Conservation (phyloP, 2,888 invertebrate species). For the Philereme transversata region DNA sequence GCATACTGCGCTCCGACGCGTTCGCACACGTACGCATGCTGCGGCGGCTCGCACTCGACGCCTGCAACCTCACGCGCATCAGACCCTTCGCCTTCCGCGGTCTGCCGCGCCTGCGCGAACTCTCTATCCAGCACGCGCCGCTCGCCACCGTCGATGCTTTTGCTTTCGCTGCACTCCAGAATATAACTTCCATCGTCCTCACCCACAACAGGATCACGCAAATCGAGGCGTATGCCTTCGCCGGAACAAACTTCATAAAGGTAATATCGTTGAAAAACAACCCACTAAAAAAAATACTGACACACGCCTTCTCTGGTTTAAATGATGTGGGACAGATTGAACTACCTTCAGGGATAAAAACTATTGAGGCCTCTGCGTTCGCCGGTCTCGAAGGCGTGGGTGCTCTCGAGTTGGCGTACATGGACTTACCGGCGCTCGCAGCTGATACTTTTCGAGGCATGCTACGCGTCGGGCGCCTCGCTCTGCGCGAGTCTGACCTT, state of each 20-base stretch:
- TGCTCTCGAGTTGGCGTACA: conserved; percentile 90
- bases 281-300: conserved; percentile 91
- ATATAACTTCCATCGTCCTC: conserved; percentile 88
- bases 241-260: conserved; percentile 92
- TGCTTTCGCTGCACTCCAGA: conserved; percentile 93
- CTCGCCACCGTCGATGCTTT: conserved; percentile 91
- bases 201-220: conserved; percentile 88
- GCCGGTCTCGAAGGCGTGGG: conserved; percentile 93
- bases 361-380: conserved; percentile 91
- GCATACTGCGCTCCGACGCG: conserved; percentile 91
- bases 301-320: conserved; percentile 92
- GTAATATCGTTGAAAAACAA: conserved; percentile 93
- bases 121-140: conserved; percentile 94
- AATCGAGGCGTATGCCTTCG: conserved; percentile 92
- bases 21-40: conserved; percentile 92
- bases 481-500: conserved; percentile 92
- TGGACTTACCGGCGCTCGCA: conserved; percentile 90
- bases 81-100: conserved; percentile 94
- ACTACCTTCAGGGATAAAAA: conserved; percentile 90
- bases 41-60: conserved; percentile 92
- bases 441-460: conserved; percentile 91
- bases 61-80: conserved; percentile 93
- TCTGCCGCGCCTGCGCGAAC: conserved; percentile 89
- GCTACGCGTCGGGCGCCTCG: conserved; percentile 88
- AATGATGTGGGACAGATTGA: conserved; percentile 93